Evolutionary conservation across 1,140 invertebrate genomes (phyloP).

Genomic region (Campoletis sonorensis): DNA sequence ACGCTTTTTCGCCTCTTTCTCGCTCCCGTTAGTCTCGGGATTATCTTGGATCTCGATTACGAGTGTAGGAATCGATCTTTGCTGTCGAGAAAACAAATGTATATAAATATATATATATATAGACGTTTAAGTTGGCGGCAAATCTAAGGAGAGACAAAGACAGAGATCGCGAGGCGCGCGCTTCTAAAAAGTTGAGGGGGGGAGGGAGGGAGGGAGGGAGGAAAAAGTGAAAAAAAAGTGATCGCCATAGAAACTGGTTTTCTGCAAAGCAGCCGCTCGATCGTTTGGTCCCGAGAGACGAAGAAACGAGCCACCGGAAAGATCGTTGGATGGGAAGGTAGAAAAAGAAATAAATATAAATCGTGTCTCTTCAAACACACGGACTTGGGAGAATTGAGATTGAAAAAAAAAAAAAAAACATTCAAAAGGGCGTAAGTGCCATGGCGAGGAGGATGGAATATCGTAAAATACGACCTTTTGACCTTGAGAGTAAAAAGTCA

Average conservation of each 20-base stretch:
- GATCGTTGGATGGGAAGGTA: constrained; percentile 35
- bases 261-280: constrained; percentile 38
- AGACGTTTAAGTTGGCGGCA: background rate
- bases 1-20: background rate
- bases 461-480: background rate
- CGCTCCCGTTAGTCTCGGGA: background rate
- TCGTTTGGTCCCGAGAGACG: constrained; percentile 19
- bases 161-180: background rate
- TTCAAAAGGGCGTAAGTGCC: background rate
- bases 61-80: constrained; percentile 12
- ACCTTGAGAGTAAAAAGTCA: background rate
- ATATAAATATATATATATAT: background rate
- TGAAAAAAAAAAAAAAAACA: too few relatives aligned
- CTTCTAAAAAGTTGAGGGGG: background rate
- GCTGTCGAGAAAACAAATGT: background rate
- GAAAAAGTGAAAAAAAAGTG: background rate
- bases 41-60: constrained; percentile 13
- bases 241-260: constrained; percentile 18
- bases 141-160: background rate
- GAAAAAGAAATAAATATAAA: constrained; percentile 37
- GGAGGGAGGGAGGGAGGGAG: too few relatives aligned
- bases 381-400: too few relatives aligned
- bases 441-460: background rate
- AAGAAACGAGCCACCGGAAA: constrained; percentile 17
- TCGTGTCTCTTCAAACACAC: background rate